Base-by-base conservation (phyloP, 2,888 invertebrate genomes). In the Anarsia innoxiella region DNA sequence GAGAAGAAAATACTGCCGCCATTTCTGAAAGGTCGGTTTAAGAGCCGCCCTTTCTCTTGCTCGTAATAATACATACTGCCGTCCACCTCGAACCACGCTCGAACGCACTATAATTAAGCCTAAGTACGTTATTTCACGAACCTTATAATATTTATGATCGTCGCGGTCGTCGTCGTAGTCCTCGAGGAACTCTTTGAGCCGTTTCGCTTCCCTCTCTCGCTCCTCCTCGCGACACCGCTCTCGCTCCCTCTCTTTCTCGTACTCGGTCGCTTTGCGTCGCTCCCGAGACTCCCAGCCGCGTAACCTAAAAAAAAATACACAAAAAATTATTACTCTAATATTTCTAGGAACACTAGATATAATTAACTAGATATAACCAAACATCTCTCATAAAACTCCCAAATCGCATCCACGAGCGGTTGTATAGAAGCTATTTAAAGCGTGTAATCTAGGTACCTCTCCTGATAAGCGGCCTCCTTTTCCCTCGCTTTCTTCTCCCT, bases 131-230 rank as follows among this genome's bases (percentile, higher is more conserved):
- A n/a, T 23, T 8, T 23, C n/a, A n/a, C n/a, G n/a, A n/a, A n/a
- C 4, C 25, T 95, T 96, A 87, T 98, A 99, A 84, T 95, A 99
- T 84, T 98, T 98, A 32, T 93, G 89, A 72, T 99, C 99, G 74
- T 99, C 97, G 36, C 97, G 88, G 75, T 98, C 97, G 74, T 99
- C 99, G 65, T 99, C 98, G 66, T 99, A 99, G 75, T 99, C 99
- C 82, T 99, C 99, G 2, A 99, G 88, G 77, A 99, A 99, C 85
- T 98, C 96, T 75, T 97, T 96, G 37, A 99, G 88, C 28, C 95
- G 88, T 78, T 95, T 94, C 1, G 97, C 97, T 78, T 99, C 99
- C 41, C 92, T 90, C 70, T 93, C 92, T 41, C 95, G 87, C 68
- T 97, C 96, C 59, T 94, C 93, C 59, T 94, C 92, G 58, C 93